Percentiles rank a stretch among this genome's conserved stretches.
These are phyloP conservation scores for Pantherophis vulpinus DNA, from an alignment of 2,797 vertebrate species.

Conservation along the genomic window DNA sequence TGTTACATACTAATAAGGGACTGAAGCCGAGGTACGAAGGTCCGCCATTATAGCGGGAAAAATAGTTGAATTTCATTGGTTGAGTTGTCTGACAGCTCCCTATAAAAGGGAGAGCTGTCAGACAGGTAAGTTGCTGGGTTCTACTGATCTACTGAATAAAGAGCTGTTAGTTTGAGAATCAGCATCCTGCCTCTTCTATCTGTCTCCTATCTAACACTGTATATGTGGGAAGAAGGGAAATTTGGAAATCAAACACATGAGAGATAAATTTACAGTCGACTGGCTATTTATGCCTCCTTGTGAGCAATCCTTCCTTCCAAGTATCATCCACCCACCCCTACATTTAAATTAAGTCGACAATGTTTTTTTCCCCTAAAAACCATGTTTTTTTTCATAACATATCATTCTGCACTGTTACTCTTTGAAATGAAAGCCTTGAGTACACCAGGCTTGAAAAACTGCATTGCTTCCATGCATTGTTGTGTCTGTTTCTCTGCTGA, in stretches of 20 bases:
- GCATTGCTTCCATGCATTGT: background rate
- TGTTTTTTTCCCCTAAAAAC: background rate
- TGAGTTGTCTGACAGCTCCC: too few relatives aligned
- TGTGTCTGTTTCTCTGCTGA: background rate
- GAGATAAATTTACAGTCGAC: background rate
- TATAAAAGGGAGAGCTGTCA: too few relatives aligned
- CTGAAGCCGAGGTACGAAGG: too few relatives aligned
- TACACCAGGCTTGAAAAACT: constrained; percentile 33
- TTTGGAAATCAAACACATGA: background rate
- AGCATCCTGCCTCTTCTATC: too few relatives aligned
- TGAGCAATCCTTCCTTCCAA: background rate
- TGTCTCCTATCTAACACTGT: too few relatives aligned
- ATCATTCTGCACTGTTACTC: background rate
- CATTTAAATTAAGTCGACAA: background rate
- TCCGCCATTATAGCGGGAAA: too few relatives aligned
- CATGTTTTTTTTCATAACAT: background rate
- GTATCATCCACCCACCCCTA: background rate
- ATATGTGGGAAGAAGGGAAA: background rate
- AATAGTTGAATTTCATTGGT: too few relatives aligned
- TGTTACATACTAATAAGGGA: too few relatives aligned
- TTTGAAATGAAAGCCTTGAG: background rate
- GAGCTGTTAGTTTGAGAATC: too few relatives aligned
- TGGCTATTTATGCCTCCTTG: background rate
- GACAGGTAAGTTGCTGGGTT: too few relatives aligned
- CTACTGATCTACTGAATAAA: too few relatives aligned